These are phyloP conservation scores for Phrynocephalus guinanensis DNA, from an alignment of 2,797 vertebrate species.

Conservation along the genomic window DNA sequence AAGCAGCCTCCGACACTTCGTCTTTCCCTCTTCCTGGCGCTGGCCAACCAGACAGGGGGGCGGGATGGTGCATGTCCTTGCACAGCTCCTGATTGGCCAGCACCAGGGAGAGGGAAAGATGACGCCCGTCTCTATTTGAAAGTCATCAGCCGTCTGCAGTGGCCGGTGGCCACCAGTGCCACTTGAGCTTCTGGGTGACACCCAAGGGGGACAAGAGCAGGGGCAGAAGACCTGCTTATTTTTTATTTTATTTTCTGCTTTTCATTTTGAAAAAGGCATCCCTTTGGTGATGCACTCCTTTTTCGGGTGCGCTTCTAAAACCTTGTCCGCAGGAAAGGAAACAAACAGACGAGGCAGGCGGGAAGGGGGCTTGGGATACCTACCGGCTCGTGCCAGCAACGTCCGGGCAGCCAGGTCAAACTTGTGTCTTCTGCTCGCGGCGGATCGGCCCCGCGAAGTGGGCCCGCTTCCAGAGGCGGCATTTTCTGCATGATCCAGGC, in stretches of 20 bases:
- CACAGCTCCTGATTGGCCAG: too few species aligned
- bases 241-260: too few species aligned
- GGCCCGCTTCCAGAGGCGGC: constrained; percentile 86
- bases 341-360: neutral
- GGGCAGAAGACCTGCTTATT: too few species aligned
- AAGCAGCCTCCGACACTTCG: too few species aligned
- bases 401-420: constrained; percentile 96
- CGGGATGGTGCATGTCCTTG: too few species aligned
- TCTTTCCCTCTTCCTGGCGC: too few species aligned
- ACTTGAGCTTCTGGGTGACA: too few species aligned
- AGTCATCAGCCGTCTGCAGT: neutral
- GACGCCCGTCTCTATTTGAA: too few species aligned
- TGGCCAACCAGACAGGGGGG: too few species aligned
- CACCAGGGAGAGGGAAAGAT: too few species aligned
- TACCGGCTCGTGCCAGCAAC: constrained; percentile 93
- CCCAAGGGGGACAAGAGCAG: neutral
- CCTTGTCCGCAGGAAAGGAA: neutral
- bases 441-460: constrained; percentile 86
- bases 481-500: constrained; percentile 88
- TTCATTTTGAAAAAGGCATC: too few species aligned
- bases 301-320: neutral
- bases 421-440: constrained; percentile 90
- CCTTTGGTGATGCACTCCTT: too few species aligned
- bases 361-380: constrained; percentile 45
- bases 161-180: neutral